A percentile compares a stretch with the other conserved stretches of the same genome.
These are phyloP conservation scores for Tupaia tana DNA, from an alignment of 2,113 vertebrate genomes.

Conservation along the genomic window DNA sequence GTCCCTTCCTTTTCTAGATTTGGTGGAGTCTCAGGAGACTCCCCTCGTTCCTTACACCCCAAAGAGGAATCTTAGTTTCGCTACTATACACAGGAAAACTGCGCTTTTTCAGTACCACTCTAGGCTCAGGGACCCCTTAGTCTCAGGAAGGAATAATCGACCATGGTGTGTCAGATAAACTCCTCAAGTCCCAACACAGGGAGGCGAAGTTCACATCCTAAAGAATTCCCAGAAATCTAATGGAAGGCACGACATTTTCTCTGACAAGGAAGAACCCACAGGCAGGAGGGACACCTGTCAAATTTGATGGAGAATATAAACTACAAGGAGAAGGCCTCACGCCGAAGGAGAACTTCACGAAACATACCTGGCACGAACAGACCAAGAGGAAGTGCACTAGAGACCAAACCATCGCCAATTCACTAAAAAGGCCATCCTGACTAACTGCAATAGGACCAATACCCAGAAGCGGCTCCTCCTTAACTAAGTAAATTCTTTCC, in stretches of 20 bases:
- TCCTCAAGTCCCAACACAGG: neutral
- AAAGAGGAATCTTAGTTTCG: constrained; percentile 21
- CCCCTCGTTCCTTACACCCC: neutral
- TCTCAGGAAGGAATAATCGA: neutral
- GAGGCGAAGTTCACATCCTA: constrained; percentile 24
- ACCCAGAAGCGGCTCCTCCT: constrained; percentile 5
- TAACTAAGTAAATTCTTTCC: constrained; percentile 12
- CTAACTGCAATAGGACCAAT: constrained; percentile 30
- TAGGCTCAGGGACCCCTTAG: neutral
- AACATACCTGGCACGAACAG: neutral
- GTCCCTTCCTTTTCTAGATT: constrained; percentile 41
- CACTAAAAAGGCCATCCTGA: constrained; percentile 38
- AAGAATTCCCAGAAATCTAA: constrained; percentile 46
- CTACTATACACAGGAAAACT: neutral
- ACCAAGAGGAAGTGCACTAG: neutral
- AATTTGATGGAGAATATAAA: constrained; percentile 25
- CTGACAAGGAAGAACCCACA: neutral
- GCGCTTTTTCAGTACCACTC: neutral
- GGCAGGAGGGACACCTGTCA: neutral
- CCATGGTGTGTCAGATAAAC: constrained; percentile 1
- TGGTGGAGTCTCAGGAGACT: neutral
- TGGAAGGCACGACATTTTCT: neutral
- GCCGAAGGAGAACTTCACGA: neutral
- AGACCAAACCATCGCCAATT: neutral
- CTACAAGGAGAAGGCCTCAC: constrained; percentile 22